These are phyloP conservation scores for Magallana gigas DNA, from an alignment of 1,140 invertebrate genomes.

Conservation along the genomic window DNA sequence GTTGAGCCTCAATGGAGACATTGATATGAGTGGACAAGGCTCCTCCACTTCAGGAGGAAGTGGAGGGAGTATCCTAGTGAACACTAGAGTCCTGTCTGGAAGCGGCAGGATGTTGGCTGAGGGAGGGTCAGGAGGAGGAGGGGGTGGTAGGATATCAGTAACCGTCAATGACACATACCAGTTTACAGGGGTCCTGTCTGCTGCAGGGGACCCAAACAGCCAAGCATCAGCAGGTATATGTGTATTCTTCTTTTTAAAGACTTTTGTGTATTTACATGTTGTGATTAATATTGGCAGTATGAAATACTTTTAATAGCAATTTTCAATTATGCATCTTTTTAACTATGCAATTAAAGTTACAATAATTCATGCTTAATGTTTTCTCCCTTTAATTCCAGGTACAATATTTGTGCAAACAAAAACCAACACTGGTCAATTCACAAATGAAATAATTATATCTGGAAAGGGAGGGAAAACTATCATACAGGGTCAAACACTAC, in stretches of 20 bases:
- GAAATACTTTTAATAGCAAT: neutral
- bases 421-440: slow-evolving; percentile 1
- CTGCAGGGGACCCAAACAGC: slow-evolving; percentile 45
- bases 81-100: slow-evolving; percentile 55
- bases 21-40: slow-evolving; percentile 66
- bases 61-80: slow-evolving; percentile 64
- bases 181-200: slow-evolving; percentile 54
- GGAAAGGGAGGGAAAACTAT: slow-evolving; percentile 51
- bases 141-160: slow-evolving; percentile 66
- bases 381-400: slow-evolving; percentile 42
- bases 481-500: slow-evolving; percentile 6
- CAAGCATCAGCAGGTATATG: slow-evolving; percentile 60
- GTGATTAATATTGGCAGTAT: no score
- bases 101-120: slow-evolving; percentile 60
- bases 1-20: slow-evolving; percentile 63
- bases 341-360: no score
- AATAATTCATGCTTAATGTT: slow-evolving; percentile 9
- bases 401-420: slow-evolving; percentile 62
- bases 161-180: slow-evolving; percentile 52
- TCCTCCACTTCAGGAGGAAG: slow-evolving; percentile 61
- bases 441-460: slow-evolving; percentile 50
- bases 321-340: no score
- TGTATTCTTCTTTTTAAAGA: neutral
- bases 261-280: neutral
- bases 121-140: slow-evolving; percentile 66